Evolutionary conservation across 1,140 invertebrate genomes (phyloP), one percentile per base, ranked within the genome.

Genomic region (Monochamus saltuarius): DNA sequence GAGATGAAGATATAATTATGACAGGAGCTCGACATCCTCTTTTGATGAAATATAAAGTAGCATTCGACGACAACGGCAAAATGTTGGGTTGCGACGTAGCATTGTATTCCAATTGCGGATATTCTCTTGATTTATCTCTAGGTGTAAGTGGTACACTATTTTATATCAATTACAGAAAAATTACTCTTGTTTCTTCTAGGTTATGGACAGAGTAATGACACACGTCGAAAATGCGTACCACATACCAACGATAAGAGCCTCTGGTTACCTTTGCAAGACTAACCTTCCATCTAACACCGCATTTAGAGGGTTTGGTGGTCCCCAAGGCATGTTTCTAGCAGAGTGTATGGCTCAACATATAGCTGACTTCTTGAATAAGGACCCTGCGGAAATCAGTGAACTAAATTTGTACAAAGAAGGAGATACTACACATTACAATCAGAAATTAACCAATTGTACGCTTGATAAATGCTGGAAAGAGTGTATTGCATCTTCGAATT

Each of bases 1-100:
- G 95, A 61, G 93, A 97, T 74, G 95, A 98, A 80, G 95, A 98
- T 75, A 98, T 98, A 90, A 77, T 89, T 60, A 87, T 91, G 47
- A 89, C 86, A 0, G 95, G 95, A 2, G 89, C 86, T 1, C 81
- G 96, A 65, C 93, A 98, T 83, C 94, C 95, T 0, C 95, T 95
- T 75, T 79, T 88, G 6, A 87, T 86, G 16, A 89, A 89, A 71
- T 98, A 97, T 68, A 94, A 93, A 82, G 84, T 91, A 53, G 92
- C 87, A 17, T 92, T 92, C 69, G 87, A 82, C 38, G 82, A 84
- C 34, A 79, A 86, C 59, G 94, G 94, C 1, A 83, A 84, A 56
- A 84, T 97, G 16, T 80, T 84, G 45, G 92, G 83, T 7, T 78
- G 86, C 11, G 82, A 89, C 42, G 78, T 92, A 6, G 75, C 89